Evolutionary conservation across 2,797 vertebrate species (phyloP), one percentile per base, ranked within the genome.

Genomic region (Microhierax caerulescens): DNA sequence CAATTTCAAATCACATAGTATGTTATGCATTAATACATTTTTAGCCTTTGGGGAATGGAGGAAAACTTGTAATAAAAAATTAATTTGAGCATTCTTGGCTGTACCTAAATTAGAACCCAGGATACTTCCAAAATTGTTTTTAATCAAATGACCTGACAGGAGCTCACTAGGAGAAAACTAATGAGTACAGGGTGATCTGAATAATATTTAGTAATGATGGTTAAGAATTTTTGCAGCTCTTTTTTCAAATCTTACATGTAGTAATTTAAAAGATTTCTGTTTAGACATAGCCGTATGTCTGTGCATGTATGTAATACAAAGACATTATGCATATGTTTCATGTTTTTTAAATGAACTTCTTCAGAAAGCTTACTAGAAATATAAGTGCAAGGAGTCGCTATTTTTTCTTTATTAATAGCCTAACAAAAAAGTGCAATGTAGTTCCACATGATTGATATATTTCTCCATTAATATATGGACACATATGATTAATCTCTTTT

Each of bases 1-100:
- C 94, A 85, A 89, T 97, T 97, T 96, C 60, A 70, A 64, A 80
- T 94, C 69, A 36, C 27, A 10, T 53, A 73, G 43, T 84, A 13
- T 74, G 83, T 87, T 83, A 63, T 75, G 81, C 76, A 74, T 90
- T 90, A 83, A 86, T 81, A 82, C 19, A 53, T 77, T 94, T 96
- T 91, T 76, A 91, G 91, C 72, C 69, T 74, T 95, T 84, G 36
- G 72, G 64, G 67, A 64, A 59, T 5, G 12, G 81, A 95, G 43
- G 41, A 86, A 91, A 94, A 79, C 75, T 84, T 92, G 74, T 95
- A 93, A 95, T 90, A 76, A 96, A 88, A 95, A 96, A 94, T 90
- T 92, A 91, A 91, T 95, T 83, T 85, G 45, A 50, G 63, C 84
- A 86, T 95, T 96, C 90, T 89, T 92, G 82, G 16, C 78, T 93